Percentiles rank a stretch among this genome's conserved stretches.
Evolutionary conservation across 2,113 vertebrate genomes (phyloP).

Genomic region (Psammodynastes pulverulentus): DNA sequence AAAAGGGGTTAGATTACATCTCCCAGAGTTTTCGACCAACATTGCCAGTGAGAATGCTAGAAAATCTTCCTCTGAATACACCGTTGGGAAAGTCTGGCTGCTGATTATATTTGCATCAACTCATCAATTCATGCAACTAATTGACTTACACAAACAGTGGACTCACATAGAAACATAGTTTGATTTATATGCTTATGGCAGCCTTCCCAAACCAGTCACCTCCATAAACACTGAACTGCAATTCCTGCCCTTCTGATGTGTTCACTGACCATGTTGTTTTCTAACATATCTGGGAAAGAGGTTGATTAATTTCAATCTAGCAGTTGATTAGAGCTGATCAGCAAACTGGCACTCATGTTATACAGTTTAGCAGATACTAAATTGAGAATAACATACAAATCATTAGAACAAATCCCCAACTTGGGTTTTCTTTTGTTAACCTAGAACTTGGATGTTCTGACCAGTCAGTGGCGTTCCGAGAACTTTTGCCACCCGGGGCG

Average conservation of each 20-base stretch:
- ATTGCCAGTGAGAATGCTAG: not conserved
- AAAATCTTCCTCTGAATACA: not conserved
- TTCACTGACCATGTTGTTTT: not conserved
- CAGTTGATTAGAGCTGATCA: not conserved
- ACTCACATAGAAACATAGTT: not conserved
- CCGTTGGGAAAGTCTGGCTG: not conserved
- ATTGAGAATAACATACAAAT: not conserved
- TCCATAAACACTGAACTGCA: not conserved
- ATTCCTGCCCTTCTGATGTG: not conserved
- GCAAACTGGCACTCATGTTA: not conserved
- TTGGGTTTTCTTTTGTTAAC: not conserved
- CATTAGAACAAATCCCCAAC: not conserved
- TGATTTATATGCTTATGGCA: not conserved
- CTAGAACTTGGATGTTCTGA: not conserved
- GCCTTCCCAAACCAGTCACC: not conserved
- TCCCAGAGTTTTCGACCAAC: not conserved
- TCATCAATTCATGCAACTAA: not conserved
- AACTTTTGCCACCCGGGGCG: too few relatives aligned
- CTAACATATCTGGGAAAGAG: not conserved
- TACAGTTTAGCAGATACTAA: not conserved
- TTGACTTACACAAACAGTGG: not conserved
- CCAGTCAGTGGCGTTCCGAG: too few relatives aligned
- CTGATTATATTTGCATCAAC: not conserved
- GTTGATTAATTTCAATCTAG: not conserved
- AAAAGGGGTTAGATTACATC: not conserved